Conservation (phyloP, 1,140 invertebrate species). For the Drosophila nebulosa region DNA sequence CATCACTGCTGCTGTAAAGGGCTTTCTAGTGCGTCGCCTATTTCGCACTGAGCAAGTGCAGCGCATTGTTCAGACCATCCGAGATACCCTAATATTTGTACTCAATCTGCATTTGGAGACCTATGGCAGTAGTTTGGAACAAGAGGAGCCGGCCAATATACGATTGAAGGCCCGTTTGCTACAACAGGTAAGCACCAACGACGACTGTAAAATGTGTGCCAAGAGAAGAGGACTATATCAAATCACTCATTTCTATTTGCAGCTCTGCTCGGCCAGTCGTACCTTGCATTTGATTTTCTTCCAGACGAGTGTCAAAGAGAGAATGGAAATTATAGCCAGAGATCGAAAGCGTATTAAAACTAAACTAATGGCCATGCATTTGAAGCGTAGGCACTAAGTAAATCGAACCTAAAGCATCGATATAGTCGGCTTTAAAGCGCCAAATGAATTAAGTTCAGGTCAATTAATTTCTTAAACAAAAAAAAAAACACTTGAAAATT, state of each 20-base stretch:
- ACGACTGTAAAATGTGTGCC: no score
- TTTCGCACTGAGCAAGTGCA: slow-evolving; percentile 90
- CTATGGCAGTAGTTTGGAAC: slow-evolving; percentile 50
- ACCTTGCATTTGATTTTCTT: slow-evolving; percentile 84
- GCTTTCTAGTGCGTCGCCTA: slow-evolving; percentile 89
- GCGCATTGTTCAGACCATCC: slow-evolving; percentile 89
- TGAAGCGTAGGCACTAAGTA: slow-evolving; percentile 41
- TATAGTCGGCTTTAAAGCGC: background rate
- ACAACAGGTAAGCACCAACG: slow-evolving; percentile 83
- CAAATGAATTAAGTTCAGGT: background rate
- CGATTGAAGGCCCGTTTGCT: slow-evolving; percentile 84
- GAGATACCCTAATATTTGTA: slow-evolving; percentile 88
- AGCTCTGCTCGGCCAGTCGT: slow-evolving; percentile 85
- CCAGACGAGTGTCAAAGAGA: slow-evolving; percentile 81
- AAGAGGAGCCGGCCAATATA: slow-evolving; percentile 84
- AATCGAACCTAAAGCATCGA: background rate
- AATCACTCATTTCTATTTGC: slow-evolving; percentile 14
- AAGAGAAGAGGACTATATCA: no score
- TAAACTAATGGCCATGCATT: slow-evolving; percentile 45
- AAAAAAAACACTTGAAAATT: background rate
- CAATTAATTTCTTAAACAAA: background rate
- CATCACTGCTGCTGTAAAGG: slow-evolving; percentile 89
- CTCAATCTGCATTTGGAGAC: slow-evolving; percentile 87
- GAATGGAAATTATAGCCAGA: slow-evolving; percentile 83
- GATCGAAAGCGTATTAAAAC: slow-evolving; percentile 80